phyloP scores from a whole-genome alignment of 2,888 invertebrate genomes.

The Stenurella melanura region DNA sequence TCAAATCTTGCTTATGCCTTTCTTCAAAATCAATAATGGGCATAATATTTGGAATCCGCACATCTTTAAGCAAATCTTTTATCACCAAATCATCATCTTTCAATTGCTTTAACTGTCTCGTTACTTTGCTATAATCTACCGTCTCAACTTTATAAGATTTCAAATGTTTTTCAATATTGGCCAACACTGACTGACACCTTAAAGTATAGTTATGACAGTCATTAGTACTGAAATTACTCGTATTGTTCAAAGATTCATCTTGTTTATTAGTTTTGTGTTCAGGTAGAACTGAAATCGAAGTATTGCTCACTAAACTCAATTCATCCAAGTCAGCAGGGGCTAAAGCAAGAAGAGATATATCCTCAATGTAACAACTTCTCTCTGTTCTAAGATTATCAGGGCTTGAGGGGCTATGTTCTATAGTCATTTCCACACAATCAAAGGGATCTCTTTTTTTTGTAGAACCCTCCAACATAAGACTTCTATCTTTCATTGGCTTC shows the following conservation, averaged over 20 bases:
- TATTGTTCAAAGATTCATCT: background rate
- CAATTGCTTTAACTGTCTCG: background rate
- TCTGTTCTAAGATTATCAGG: background rate
- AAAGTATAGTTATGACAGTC: constrained; percentile 36
- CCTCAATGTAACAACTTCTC: constrained; percentile 17
- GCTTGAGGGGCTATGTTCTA: background rate
- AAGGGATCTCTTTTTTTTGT: background rate
- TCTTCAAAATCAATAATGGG: constrained; percentile 34
- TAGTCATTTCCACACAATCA: constrained; percentile 2
- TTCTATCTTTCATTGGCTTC: background rate
- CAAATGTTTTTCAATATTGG: constrained; percentile 25
- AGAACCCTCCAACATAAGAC: too few relatives aligned
- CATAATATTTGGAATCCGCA: constrained; percentile 7
- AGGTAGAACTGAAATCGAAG: background rate
- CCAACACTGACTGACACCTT: constrained; percentile 11
- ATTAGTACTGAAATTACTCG: background rate
- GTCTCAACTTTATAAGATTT: background rate
- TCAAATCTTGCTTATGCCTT: constrained; percentile 21
- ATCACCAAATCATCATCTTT: background rate
- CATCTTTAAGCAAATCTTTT: constrained; percentile 5
- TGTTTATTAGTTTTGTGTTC: background rate
- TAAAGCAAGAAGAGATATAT: constrained; percentile 12
- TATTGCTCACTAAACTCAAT: background rate
- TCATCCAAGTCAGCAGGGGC: constrained; percentile 12
- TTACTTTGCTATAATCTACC: background rate